Percentiles rank a stretch among this genome's conserved stretches.
Evolutionary conservation across 2,113 vertebrate genomes (phyloP).

Genomic region (Pangasianodon gigas): DNA sequence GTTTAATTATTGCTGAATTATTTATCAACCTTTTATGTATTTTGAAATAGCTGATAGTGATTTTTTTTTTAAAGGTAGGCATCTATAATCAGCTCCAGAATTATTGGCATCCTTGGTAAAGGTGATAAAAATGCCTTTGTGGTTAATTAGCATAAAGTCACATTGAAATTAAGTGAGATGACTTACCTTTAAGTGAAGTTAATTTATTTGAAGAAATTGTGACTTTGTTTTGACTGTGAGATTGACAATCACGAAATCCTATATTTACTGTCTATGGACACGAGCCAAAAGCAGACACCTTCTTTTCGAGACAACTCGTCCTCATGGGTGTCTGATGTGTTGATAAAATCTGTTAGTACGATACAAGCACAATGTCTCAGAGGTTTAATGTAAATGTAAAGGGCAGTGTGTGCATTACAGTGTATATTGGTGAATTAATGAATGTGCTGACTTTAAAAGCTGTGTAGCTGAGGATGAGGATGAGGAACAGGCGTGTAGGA

Average conservation of each 20-base stretch:
- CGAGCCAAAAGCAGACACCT: not conserved
- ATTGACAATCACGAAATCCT: not conserved
- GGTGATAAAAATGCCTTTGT: not conserved
- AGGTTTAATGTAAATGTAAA: not conserved
- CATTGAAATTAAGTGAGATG: not conserved
- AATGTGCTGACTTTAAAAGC: not conserved
- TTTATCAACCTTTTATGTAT: not conserved
- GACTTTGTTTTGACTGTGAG: not conserved
- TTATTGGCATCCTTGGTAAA: not conserved
- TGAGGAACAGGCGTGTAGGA: not conserved
- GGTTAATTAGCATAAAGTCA: not conserved
- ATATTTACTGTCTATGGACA: not conserved
- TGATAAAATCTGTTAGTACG: not conserved
- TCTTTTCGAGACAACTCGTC: not conserved
- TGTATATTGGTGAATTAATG: not conserved
- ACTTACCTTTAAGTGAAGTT: not conserved
- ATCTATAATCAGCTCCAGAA: not conserved
- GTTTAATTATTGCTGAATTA: too few species aligned
- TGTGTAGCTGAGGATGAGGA: not conserved
- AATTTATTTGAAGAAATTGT: not conserved
- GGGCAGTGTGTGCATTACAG: not conserved
- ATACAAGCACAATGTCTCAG: too few species aligned
- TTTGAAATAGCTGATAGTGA: not conserved
- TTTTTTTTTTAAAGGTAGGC: not conserved
- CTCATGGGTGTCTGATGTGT: not conserved